phyloP scores from a whole-genome alignment of 2,797 vertebrate species.

The Parauchenoglanis punctatus region DNA sequence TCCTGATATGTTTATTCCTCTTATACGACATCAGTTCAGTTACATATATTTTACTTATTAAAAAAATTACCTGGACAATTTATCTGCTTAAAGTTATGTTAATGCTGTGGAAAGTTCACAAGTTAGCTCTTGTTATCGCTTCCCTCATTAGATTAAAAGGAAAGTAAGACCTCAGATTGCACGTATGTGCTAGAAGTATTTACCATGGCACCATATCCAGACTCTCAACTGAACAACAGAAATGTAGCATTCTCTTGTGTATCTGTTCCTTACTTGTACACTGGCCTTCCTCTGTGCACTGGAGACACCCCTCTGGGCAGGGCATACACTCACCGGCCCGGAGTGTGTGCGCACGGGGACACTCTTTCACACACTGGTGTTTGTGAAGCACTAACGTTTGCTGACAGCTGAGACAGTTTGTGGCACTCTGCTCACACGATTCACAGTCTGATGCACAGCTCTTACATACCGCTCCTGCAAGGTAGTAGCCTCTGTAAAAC shows the following conservation, averaged over 20 bases:
- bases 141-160: background rate
- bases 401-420: constrained; percentile 81
- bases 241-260: background rate
- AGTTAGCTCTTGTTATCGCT: background rate
- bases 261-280: constrained; percentile 82
- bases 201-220: background rate
- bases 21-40: too few relatives aligned
- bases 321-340: constrained; percentile 75
- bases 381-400: constrained; percentile 77
- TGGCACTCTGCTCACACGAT: constrained; percentile 79
- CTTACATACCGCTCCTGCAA: constrained; percentile 71
- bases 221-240: background rate
- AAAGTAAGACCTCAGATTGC: background rate
- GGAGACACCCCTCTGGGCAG: constrained; percentile 81
- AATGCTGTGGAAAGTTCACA: background rate
- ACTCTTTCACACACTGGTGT: constrained; percentile 75
- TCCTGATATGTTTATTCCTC: too few relatives aligned
- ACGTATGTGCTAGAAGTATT: background rate
- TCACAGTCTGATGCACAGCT: constrained; percentile 76
- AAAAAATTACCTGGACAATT: background rate
- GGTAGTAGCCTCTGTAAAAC: constrained; percentile 68
- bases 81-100: background rate
- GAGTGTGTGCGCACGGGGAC: constrained; percentile 75
- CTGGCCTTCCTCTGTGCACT: constrained; percentile 74
- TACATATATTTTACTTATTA: background rate